Conservation (phyloP, 2,797 vertebrate genomes). For the Brotogeris chrysoptera region DNA sequence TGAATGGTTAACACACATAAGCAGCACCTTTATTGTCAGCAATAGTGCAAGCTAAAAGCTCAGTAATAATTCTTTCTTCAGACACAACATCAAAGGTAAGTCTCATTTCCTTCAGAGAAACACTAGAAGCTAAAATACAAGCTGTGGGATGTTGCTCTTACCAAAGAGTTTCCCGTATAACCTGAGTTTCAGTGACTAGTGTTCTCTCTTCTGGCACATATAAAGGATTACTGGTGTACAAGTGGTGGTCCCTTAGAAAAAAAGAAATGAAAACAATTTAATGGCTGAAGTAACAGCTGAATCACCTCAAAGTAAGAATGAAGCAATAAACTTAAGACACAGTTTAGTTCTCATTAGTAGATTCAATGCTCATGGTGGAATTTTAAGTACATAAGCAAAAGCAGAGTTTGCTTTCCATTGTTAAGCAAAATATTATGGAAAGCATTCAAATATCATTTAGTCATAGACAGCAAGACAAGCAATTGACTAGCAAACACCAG, state of each 20-base stretch:
- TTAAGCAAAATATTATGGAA: neutral
- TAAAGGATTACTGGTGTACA: conserved; percentile 91
- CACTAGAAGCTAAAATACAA: neutral
- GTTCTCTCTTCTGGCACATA: conserved; percentile 91
- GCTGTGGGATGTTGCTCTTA: conserved; percentile 70
- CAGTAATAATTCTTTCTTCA: neutral
- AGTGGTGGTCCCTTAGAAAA: conserved; percentile 89
- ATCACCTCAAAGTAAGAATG: neutral
- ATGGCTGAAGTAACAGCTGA: neutral
- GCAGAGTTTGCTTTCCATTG: neutral
- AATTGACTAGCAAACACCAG: neutral
- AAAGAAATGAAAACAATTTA: neutral
- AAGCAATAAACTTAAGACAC: neutral
- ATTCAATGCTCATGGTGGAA: neutral
- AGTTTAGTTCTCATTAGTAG: neutral
- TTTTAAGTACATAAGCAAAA: neutral
- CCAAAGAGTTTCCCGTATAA: conserved; percentile 95
- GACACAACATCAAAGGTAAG: neutral
- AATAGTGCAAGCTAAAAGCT: neutral
- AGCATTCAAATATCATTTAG: neutral
- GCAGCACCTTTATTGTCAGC: neutral
- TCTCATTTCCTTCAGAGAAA: neutral
- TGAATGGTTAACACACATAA: neutral
- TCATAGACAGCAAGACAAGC: neutral
- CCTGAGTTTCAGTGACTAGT: conserved; percentile 93